Evolutionary conservation across 2,113 vertebrate genomes (phyloP), one percentile per base, ranked within the genome.

Genomic region (Amphiprion percula): DNA sequence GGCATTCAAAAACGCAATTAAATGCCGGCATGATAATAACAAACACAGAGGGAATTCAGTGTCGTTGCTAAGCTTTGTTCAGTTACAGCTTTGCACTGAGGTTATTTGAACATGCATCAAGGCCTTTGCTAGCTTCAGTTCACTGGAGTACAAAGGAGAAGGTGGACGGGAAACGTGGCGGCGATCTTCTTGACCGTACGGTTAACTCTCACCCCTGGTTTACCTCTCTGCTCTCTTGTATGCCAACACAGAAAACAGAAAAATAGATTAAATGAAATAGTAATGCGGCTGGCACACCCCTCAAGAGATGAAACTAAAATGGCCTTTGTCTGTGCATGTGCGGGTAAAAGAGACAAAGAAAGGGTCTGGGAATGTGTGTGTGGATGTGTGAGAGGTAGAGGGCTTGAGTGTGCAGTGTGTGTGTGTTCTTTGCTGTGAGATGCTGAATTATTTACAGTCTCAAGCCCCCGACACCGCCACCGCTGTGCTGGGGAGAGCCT

Each of bases 401-500:
- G 37, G 72, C 49, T 53, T 10, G 52, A 55, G 23, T 71, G 69
- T 77, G 73, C 1, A 4, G 15, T 28, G 77, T 58, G 26, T 26
- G 80, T 78, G 68, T 83, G 62, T 72, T 39, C 6, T 70, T 63
- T 72, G 75, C 62, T 77, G 52, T 23, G 64, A 75, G 75, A 54
- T 2, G 10, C 65, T 93, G 72, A 91, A 93, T 91, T 84, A 93
- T 91, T 93, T 84, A 92, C 78, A 66, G 54, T 77, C 75, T 82
- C 72, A 83, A 90, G 77, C 79, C 64, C 79, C 79, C 69, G 76
- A 83, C 77, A 70, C 68, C n/a, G 63, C 74, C 79, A 75, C 65
- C 62, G 44, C 59, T 52, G 68, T 74, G 79, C 78, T 69, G 75
- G 46, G 21, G 76, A 78, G 74, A 64, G 68, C 84, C 82, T 64